Evolutionary conservation across 1,140 invertebrate species (phyloP), one percentile per base, ranked within the genome.

Genomic region (Callitettix versicolor): DNA sequence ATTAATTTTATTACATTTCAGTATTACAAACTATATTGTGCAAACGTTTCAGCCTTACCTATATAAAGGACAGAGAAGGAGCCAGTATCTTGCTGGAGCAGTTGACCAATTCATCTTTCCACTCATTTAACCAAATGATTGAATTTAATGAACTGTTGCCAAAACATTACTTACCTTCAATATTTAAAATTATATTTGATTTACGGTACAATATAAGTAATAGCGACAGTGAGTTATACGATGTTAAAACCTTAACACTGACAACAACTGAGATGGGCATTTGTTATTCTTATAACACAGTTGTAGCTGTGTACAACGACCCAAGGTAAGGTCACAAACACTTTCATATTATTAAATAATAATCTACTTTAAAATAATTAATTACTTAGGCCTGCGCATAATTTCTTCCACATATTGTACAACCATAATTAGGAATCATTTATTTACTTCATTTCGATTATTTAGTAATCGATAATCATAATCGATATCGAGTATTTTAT

Each of bases 201-300:
- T 47, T 62, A 21, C 41, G 18, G 17, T 64, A 59, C 24, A 26
- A 36, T 15, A 36, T 63, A 18, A 63, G 58, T 18, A 58, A 63
- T 40, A 64, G 62, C 47, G 57, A 63, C 38, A 53, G 44, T 15
- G 57, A 63, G 2, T 18, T 34, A 2, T 30, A 14, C 3, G 22
- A 44, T 9, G 51, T 30, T 9, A 30, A 9, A 30, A 30, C 42
- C 3, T 46, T 64, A 15, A 22, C 42, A 12, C 9, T 54, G 26
- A 79, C 75, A n/a, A 69, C 81, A 33, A 81, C 79, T 0, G 81
- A 84, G 63, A 74, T 80, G 68, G 81, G 81, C 1, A 64, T 82
- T 55, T 84, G 81, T 60, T 81, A 81, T 65, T 70, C 76, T 26
- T 77, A 80, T 26, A 83, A 83, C 64, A 81, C 80, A 0, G 68